These are phyloP conservation scores for Semibalanus balanoides DNA, from an alignment of 1,140 invertebrate species.

Conservation along the genomic window DNA sequence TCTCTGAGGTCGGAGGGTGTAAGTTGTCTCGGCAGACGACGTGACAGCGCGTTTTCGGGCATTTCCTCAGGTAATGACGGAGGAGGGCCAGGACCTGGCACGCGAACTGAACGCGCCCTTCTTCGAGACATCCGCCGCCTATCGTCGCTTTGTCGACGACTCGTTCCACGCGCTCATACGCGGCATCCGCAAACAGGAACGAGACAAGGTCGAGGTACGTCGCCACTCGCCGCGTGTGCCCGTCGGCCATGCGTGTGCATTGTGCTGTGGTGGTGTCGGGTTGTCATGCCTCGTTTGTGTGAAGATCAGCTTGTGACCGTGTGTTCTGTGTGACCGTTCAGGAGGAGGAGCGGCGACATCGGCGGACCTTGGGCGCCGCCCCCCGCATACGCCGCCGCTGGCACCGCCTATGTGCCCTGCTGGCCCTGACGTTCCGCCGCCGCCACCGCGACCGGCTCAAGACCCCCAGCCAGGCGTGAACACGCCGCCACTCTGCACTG, in stretches of 20 bases:
- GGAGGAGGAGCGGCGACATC: not conserved
- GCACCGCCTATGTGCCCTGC: not conserved
- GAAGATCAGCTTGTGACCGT: too few species aligned
- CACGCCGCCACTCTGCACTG: too few species aligned
- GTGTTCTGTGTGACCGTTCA: not conserved
- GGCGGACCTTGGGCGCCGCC: too few species aligned
- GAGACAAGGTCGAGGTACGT: not conserved
- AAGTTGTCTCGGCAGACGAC: too few species aligned
- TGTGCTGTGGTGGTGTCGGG: too few species aligned
- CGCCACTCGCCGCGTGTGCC: too few species aligned
- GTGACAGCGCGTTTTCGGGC: too few species aligned
- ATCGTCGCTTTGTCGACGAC: not conserved
- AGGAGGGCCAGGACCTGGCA: slow-evolving; percentile 23
- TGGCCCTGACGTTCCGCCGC: not conserved
- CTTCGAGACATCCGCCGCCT: slow-evolving; percentile 26
- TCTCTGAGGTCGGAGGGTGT: too few species aligned
- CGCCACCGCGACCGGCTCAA: not conserved
- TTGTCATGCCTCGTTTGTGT: too few species aligned
- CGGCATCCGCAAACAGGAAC: not conserved
- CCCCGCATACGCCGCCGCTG: not conserved
- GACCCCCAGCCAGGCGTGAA: too few species aligned
- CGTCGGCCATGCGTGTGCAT: too few species aligned
- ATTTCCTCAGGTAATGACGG: slow-evolving; percentile 27
- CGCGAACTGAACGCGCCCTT: slow-evolving; percentile 25
- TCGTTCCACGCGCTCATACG: not conserved